Base-by-base conservation (phyloP, 2,888 invertebrate genomes). In the Blera fallax region DNA sequence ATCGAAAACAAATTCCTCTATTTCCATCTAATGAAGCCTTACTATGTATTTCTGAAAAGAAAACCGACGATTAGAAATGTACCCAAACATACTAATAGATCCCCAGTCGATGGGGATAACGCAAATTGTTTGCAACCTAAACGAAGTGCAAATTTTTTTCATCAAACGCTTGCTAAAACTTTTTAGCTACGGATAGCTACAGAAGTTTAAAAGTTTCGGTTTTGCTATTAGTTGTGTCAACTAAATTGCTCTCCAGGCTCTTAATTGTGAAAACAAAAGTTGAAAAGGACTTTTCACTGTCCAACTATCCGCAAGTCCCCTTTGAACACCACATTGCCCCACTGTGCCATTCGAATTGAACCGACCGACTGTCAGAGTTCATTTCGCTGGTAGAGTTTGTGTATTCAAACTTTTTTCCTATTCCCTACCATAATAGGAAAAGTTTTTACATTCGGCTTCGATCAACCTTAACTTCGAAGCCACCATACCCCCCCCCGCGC, bases 381-480 rank as follows among this genome's bases (percentile, higher is more conserved):
- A 74, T 34, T 56, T 54, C 32, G 54, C 21, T 43, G 24, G 4
- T n/a, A 5, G 24, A 16, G 34, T 21, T 21, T n/a, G n/a, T n/a
- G n/a, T n/a, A n/a, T n/a, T n/a, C n/a, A n/a, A n/a, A 21, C 37
- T 34, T 32, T 10, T 45, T 56, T 50, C 7, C 1, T 52, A 32
- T 58, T 50, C 34, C 11, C 16, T 16, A 45, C 34, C 43, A 37
- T 81, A 81, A 81, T 70, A 40, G 64, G 50, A 82, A 72, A 43
- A 82, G 27, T 72, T 77, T 82, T 60, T 27, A 40, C 56, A 56
- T 64, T 56, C 48, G 16, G 29, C 48, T 37, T 50, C 24, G 58
- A 58, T 24, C 3, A 48, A 56, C 45, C 62, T 37, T 43, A 67
- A 62, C 72, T 72, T 60, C 11, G 16, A 56, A 32, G 14, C 56